Conservation (phyloP, 1,140 invertebrate genomes). For the Aphelenchoides avenae region DNA sequence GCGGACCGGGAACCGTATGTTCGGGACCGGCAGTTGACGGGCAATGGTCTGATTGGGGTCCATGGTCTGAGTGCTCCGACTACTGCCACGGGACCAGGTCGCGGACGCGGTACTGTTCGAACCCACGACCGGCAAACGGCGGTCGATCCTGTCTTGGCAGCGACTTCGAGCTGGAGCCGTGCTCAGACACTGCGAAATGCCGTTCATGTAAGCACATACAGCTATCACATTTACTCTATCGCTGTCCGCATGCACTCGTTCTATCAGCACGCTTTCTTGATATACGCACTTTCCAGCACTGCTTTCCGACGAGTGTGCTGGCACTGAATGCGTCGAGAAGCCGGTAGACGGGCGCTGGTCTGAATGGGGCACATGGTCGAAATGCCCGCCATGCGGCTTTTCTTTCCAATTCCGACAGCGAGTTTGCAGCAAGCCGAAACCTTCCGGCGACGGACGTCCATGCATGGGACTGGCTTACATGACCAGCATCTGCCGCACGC, state of each 20-base stretch:
- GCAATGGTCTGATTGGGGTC: slow-evolving; percentile 60
- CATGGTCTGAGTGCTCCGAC: slow-evolving; percentile 64
- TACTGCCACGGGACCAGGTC: slow-evolving; percentile 61
- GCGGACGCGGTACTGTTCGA: slow-evolving; percentile 68
- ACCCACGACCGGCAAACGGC: slow-evolving; percentile 74
- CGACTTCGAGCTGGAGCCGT: slow-evolving; percentile 55
- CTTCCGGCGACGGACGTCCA: slow-evolving; percentile 69
- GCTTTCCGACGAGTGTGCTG: background rate
- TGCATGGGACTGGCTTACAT: slow-evolving; percentile 60
- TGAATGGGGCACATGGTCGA: slow-evolving; percentile 59
- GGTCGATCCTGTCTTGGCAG: slow-evolving; percentile 65
- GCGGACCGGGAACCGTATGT: slow-evolving; percentile 69
- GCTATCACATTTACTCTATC: too few species aligned
- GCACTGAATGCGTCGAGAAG: slow-evolving; percentile 2
- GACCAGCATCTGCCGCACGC: slow-evolving; percentile 46
- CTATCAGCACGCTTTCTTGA: too few species aligned
- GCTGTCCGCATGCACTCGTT: too few species aligned
- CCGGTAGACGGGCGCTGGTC: slow-evolving; percentile 56
- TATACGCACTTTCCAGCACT: background rate
- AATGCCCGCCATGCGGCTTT: slow-evolving; percentile 58
- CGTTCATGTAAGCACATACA: too few species aligned
- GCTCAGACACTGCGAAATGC: slow-evolving; percentile 64
- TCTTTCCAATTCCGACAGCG: slow-evolving; percentile 61
- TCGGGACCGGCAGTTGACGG: slow-evolving; percentile 53
- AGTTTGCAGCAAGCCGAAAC: slow-evolving; percentile 73